A percentile compares a stretch with the other conserved stretches of the same genome.
These are phyloP conservation scores for Ametastegia equiseti DNA, from an alignment of 2,888 invertebrate genomes.

Conservation along the genomic window DNA sequence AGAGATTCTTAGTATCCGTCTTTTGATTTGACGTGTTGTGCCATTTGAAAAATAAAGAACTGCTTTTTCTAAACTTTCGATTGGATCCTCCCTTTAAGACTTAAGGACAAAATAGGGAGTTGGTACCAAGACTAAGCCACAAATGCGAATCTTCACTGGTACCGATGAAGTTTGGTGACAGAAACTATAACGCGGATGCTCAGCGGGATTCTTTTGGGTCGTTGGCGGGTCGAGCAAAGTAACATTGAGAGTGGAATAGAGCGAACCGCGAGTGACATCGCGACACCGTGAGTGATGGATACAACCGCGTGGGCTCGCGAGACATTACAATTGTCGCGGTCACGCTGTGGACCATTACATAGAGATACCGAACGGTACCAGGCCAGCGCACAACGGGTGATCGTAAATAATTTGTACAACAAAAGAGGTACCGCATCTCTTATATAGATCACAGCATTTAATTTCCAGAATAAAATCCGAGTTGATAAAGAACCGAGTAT, in stretches of 20 bases:
- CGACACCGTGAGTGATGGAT: constrained; percentile 43
- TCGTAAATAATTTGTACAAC: constrained; percentile 27
- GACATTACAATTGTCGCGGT: constrained; percentile 47
- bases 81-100: no score
- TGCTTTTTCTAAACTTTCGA: no score
- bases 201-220: constrained; percentile 36
- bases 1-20: no score
- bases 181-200: constrained; percentile 32
- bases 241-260: constrained; percentile 33
- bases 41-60: no score
- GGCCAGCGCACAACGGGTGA: constrained; percentile 38
- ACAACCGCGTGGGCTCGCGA: constrained; percentile 39
- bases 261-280: constrained; percentile 34
- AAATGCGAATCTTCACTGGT: background rate
- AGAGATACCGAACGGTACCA: constrained; percentile 22
- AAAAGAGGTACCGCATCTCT: background rate
- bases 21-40: no score
- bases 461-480: background rate
- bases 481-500: background rate
- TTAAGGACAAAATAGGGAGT: constrained; percentile 8
- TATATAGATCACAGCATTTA: background rate
- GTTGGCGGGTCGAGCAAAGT: constrained; percentile 12
- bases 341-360: constrained; percentile 41
- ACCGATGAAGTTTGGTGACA: constrained; percentile 14
- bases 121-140: background rate